phyloP scores from a whole-genome alignment of 2,113 vertebrate genomes.

The Chaetorhynchus papuensis region DNA sequence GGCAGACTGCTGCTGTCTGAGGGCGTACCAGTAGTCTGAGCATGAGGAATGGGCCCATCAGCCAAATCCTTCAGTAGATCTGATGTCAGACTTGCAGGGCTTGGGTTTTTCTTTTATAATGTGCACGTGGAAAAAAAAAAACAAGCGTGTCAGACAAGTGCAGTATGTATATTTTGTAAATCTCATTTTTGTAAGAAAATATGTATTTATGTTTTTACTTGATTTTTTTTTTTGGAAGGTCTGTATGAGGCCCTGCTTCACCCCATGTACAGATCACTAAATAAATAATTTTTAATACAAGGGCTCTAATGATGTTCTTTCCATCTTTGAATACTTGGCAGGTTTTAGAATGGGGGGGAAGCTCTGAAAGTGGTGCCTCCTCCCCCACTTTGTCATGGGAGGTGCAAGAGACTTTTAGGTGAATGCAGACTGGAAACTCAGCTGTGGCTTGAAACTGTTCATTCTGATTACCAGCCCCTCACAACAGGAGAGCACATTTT shows the following conservation, averaged over 20 bases:
- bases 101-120: conserved; percentile 53
- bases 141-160: conserved; percentile 66
- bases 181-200: conserved; percentile 83
- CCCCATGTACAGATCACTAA: conserved; percentile 85
- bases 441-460: neutral
- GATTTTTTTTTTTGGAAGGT: conserved; percentile 69
- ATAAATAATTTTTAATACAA: conserved; percentile 84
- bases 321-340: neutral
- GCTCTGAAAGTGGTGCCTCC: neutral
- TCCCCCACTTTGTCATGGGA: neutral
- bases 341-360: neutral
- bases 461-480: neutral
- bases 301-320: neutral
- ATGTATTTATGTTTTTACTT: conserved; percentile 92
- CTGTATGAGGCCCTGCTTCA: conserved; percentile 79
- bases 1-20: neutral
- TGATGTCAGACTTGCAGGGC: conserved; percentile 31
- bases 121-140: conserved; percentile 63
- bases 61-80: conserved; percentile 29
- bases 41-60: conserved; percentile 6
- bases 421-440: neutral
- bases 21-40: neutral
- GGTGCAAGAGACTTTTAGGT: neutral
- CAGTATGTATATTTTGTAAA: conserved; percentile 89
- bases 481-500: neutral